A percentile compares a stretch with the other conserved stretches of the same genome.
phyloP scores from a whole-genome alignment of 2,888 invertebrate genomes.

The Lissonota sp. region DNA sequence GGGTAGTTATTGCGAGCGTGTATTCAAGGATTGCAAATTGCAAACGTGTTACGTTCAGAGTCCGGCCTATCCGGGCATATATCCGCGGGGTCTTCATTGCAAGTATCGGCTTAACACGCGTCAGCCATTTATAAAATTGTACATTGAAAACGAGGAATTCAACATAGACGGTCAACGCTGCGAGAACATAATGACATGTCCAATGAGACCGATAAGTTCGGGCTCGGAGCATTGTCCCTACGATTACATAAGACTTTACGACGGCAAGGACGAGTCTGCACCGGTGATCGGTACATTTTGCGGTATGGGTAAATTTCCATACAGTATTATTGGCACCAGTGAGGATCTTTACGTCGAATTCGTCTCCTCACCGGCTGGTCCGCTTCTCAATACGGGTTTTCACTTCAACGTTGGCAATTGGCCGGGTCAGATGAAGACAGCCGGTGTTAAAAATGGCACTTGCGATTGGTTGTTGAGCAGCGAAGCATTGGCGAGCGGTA shows the following conservation, averaged over 20 bases:
- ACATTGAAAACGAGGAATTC: slow-evolving; percentile 97
- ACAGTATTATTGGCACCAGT: slow-evolving; percentile 96
- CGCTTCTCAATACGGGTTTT: slow-evolving; percentile 95
- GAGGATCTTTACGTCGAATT: slow-evolving; percentile 95
- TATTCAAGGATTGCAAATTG: slow-evolving; percentile 94
- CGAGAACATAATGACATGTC: slow-evolving; percentile 97
- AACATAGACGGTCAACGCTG: slow-evolving; percentile 97
- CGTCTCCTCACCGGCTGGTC: slow-evolving; percentile 95
- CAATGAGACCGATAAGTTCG: slow-evolving; percentile 95
- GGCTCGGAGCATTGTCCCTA: slow-evolving; percentile 95
- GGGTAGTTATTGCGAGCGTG: slow-evolving; percentile 95
- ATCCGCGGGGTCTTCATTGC: slow-evolving; percentile 95
- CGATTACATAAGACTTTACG: slow-evolving; percentile 95
- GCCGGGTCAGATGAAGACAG: slow-evolving; percentile 96
- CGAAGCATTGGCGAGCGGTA: slow-evolving; percentile 91
- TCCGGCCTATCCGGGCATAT: slow-evolving; percentile 96
- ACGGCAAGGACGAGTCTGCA: slow-evolving; percentile 94
- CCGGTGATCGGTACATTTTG: slow-evolving; percentile 96
- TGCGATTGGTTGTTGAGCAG: slow-evolving; percentile 96
- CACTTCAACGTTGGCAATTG: slow-evolving; percentile 98
- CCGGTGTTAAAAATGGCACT: slow-evolving; percentile 93
- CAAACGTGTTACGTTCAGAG: slow-evolving; percentile 98
- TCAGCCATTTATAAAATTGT: slow-evolving; percentile 94
- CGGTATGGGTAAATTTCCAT: slow-evolving; percentile 95
- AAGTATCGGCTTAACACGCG: slow-evolving; percentile 95